Conservation (phyloP, 2,797 vertebrate species). For the Todus mexicanus region DNA sequence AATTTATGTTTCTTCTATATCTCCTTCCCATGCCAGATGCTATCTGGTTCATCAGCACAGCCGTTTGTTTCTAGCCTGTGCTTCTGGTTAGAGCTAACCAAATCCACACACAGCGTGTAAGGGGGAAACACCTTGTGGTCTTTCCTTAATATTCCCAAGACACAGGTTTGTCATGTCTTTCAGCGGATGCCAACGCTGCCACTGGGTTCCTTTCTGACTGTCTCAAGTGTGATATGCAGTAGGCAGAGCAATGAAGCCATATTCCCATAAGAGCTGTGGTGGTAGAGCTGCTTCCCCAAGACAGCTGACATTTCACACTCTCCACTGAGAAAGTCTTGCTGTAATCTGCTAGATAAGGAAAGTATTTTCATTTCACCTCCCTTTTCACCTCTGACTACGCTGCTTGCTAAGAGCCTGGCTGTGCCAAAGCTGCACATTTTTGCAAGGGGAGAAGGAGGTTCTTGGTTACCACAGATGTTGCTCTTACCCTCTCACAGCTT, state of each 20-base stretch:
- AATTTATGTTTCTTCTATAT: background rate
- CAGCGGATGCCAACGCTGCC: background rate
- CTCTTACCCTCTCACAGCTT: background rate
- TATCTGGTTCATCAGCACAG: background rate
- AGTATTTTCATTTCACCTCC: conserved; percentile 24
- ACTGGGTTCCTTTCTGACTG: background rate
- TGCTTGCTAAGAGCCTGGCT: background rate
- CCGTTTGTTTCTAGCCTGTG: background rate
- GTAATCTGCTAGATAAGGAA: conserved; percentile 14
- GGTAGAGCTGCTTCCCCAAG: background rate
- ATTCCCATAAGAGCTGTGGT: background rate
- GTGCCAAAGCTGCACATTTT: conserved; percentile 20
- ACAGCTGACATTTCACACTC: background rate
- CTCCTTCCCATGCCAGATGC: background rate
- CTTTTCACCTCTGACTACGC: background rate
- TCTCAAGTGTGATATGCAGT: background rate
- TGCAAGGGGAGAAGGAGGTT: background rate
- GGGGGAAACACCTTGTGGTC: background rate
- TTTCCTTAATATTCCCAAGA: background rate
- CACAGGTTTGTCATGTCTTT: background rate
- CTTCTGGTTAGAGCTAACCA: background rate
- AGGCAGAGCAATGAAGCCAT: background rate
- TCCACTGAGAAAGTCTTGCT: background rate
- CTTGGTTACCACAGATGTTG: background rate
- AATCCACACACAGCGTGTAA: background rate